Percentiles rank a stretch among this genome's conserved stretches.
phyloP scores from a whole-genome alignment of 2,888 invertebrate species.

The Cerastis leucographa region DNA sequence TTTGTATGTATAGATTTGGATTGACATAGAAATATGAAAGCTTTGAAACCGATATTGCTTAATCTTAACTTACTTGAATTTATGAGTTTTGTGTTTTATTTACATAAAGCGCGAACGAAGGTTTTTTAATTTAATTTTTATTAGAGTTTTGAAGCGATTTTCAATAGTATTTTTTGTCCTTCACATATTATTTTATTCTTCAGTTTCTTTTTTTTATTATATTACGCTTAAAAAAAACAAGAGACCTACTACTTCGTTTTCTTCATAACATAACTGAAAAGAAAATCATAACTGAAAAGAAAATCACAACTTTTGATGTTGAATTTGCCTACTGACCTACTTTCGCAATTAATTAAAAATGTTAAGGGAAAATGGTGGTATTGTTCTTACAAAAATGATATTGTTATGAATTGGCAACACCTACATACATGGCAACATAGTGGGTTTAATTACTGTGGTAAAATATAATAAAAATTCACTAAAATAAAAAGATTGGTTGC shows the following conservation, averaged over 20 bases:
- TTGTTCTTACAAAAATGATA: neutral
- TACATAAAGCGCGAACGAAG: neutral
- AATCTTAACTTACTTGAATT: conserved; percentile 18
- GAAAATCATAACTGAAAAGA: neutral
- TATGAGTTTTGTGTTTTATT: conserved; percentile 5
- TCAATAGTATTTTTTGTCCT: conserved; percentile 2
- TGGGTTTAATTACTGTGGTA: neutral
- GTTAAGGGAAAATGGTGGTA: neutral
- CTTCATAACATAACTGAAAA: neutral
- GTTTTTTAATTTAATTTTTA: conserved; percentile 2
- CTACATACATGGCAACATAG: neutral
- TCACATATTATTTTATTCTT: neutral
- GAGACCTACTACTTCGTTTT: neutral
- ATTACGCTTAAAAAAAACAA: neutral
- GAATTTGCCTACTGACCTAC: neutral
- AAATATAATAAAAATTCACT: neutral
- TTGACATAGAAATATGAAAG: conserved; percentile 19
- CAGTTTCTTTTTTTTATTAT: no score
- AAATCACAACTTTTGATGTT: conserved; percentile 4
- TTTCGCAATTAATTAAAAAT: conserved; percentile 29
- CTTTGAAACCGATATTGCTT: conserved; percentile 16
- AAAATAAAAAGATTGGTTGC: neutral
- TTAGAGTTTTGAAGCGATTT: neutral
- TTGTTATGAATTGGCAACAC: conserved; percentile 1
- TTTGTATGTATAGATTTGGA: neutral